These are phyloP conservation scores for Xylophagus ater DNA, from an alignment of 2,888 invertebrate species.

Conservation along the genomic window DNA sequence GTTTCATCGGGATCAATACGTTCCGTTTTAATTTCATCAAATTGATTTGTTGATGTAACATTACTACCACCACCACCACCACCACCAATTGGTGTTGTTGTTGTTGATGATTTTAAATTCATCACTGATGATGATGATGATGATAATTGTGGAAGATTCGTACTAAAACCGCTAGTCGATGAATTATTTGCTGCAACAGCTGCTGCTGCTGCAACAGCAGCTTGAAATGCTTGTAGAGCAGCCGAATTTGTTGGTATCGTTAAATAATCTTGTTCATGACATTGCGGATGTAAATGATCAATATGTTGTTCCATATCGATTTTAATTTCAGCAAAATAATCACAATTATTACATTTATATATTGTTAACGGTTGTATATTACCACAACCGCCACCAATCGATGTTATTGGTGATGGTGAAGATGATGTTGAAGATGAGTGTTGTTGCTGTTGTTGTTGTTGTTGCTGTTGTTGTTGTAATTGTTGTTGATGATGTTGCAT, in stretches of 20 bases:
- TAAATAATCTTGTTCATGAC: conserved; percentile 26
- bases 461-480: conserved; percentile 42
- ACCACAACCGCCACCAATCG: not conserved
- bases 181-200: conserved; percentile 28
- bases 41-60: not conserved
- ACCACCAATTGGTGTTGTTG: not conserved
- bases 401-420: conserved; percentile 1
- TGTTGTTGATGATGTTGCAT: conserved; percentile 42
- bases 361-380: conserved; percentile 24
- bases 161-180: conserved; percentile 15
- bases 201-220: conserved; percentile 34
- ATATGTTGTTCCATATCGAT: conserved; percentile 32
- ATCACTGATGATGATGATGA: conserved; percentile 14
- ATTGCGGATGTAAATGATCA: conserved; percentile 26
- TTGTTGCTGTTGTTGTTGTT: conserved; percentile 29
- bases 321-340: conserved; percentile 34
- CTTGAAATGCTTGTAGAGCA: conserved; percentile 35
- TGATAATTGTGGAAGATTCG: conserved; percentile 20
- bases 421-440: not conserved
- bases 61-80: not conserved
- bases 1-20: conserved; percentile 21
- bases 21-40: conserved; percentile 18
- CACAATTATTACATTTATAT: conserved; percentile 36
- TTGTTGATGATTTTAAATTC: conserved; percentile 5
- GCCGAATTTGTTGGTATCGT: conserved; percentile 35